A percentile compares a stretch with the other conserved stretches of the same genome.
Conservation (phyloP, 2,888 invertebrate species). For the Timandra comae region DNA sequence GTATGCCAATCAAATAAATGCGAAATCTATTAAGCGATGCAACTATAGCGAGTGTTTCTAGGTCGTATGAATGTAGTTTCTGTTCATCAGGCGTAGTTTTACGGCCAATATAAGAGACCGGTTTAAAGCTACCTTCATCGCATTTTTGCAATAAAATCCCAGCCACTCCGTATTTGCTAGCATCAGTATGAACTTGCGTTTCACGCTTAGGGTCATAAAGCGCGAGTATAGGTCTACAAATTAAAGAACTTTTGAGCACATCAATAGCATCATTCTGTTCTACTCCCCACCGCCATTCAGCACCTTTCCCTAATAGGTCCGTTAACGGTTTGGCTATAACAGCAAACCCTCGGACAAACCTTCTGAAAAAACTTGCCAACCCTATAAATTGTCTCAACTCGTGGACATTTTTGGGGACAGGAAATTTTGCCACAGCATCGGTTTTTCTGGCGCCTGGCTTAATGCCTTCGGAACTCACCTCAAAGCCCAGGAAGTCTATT, state of each 20-base stretch:
- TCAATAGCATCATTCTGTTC: constrained; percentile 18
- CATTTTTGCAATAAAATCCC: constrained; percentile 31
- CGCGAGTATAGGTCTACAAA: constrained; percentile 24
- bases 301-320: constrained; percentile 7
- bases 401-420: constrained; percentile 19
- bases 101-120: constrained; percentile 8
- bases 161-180: constrained; percentile 27
- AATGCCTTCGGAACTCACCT: constrained; percentile 20
- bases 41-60: constrained; percentile 20
- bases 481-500: constrained; percentile 27
- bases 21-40: constrained; percentile 17
- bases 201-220: constrained; percentile 24
- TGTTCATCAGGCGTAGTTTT: constrained; percentile 8
- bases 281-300: constrained; percentile 16
- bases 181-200: constrained; percentile 38
- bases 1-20: constrained; percentile 9
- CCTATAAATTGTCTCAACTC: constrained; percentile 28
- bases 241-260: constrained; percentile 20
- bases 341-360: constrained; percentile 27
- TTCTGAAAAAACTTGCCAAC: constrained; percentile 28
- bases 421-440: constrained; percentile 17
- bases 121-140: neutral
- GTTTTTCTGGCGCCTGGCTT: constrained; percentile 19
- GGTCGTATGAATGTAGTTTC: neutral
- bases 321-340: constrained; percentile 24